Conservation (phyloP, 2,797 vertebrate genomes). For the Lepus oiostolus region DNA sequence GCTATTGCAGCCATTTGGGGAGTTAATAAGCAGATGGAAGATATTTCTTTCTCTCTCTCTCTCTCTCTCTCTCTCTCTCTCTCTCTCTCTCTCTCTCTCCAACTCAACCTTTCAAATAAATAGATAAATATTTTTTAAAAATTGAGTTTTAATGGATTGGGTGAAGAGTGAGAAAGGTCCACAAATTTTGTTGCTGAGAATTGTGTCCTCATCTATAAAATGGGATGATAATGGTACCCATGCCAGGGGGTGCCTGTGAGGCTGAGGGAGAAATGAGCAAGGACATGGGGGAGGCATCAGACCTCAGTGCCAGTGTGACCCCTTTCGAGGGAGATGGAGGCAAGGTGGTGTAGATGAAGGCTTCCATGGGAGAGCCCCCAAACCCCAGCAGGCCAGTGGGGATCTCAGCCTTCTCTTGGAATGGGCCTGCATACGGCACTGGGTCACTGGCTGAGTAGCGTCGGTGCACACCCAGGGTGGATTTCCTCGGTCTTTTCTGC, state of each 20-base stretch:
- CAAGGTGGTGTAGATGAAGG: neutral
- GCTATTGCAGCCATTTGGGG: too few relatives aligned
- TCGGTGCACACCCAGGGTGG: neutral
- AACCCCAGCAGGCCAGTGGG: neutral
- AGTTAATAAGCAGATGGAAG: too few relatives aligned
- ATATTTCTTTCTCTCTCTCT: too few relatives aligned
- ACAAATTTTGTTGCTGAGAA: neutral
- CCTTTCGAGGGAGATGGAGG: neutral
- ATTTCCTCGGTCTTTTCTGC: neutral
- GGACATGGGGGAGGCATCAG: neutral
- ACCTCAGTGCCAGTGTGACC: neutral
- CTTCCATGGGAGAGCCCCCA: neutral
- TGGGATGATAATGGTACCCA: neutral
- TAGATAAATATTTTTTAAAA: too few relatives aligned
- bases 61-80: too few relatives aligned
- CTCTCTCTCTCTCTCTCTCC: too few relatives aligned
- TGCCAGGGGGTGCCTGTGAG: neutral
- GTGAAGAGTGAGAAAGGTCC: neutral
- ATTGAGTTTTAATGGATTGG: constrained; percentile 7
- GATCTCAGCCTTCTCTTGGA: neutral
- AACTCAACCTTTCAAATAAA: too few relatives aligned
- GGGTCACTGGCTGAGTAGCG: neutral
- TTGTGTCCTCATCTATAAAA: neutral
- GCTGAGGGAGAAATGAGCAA: neutral
- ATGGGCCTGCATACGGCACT: neutral